Percentiles rank a stretch among this genome's conserved stretches.
Conservation (phyloP, 2,113 vertebrate species). For the Bujurquina vittata region DNA sequence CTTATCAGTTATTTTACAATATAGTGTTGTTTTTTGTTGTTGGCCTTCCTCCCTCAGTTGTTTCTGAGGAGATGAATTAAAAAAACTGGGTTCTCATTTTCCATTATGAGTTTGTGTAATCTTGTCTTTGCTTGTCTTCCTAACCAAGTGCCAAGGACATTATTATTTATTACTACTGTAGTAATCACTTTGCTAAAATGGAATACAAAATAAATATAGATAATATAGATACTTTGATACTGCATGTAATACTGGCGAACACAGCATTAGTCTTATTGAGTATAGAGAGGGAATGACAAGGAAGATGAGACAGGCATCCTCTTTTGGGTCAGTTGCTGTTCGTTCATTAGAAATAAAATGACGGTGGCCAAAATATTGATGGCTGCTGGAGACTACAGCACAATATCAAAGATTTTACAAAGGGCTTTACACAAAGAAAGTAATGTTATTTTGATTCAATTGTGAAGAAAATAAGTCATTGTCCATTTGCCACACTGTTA, state of each 20-base stretch:
- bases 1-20: constrained; percentile 14
- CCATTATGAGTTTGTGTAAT: constrained; percentile 6
- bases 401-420: not conserved
- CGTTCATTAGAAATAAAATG: not conserved
- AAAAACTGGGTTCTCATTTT: constrained; percentile 65
- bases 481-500: not conserved
- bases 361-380: not conserved
- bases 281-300: not conserved
- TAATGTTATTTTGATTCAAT: too few species aligned
- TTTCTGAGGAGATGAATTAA: constrained; percentile 79
- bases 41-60: constrained; percentile 78
- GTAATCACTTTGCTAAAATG: not conserved
- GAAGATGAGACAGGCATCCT: not conserved
- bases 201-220: not conserved
- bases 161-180: not conserved
- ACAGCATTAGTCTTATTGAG: not conserved
- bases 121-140: not conserved
- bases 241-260: too few species aligned
- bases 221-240: not conserved
- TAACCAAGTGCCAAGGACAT: not conserved
- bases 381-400: not conserved
- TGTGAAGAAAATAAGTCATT: not conserved
- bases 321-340: too few species aligned
- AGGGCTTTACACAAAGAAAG: too few species aligned
- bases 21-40: constrained; percentile 70